phyloP scores from a whole-genome alignment of 2,797 vertebrate species.

The Sylvilagus floridanus region DNA sequence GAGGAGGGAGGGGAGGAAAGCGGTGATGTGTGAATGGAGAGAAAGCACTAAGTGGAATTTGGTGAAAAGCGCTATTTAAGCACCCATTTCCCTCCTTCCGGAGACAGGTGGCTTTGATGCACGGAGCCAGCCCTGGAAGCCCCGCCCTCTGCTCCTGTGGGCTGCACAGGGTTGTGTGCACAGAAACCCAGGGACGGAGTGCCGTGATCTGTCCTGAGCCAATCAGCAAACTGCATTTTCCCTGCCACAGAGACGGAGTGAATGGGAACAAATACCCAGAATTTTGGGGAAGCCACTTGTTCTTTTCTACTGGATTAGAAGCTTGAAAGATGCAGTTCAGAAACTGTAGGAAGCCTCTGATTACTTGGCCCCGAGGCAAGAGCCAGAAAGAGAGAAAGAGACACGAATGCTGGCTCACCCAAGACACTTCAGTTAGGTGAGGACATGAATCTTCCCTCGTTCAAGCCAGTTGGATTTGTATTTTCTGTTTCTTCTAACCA shows the following conservation, averaged over 20 bases:
- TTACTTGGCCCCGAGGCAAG: background rate
- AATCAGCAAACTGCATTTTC: background rate
- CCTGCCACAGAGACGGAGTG: background rate
- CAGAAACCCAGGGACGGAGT: too few relatives aligned
- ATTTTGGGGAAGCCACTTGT: background rate
- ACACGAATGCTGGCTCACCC: background rate
- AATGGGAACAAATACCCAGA: background rate
- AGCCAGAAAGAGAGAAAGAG: background rate
- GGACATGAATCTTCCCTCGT: background rate
- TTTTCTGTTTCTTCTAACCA: background rate
- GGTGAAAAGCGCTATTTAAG: background rate
- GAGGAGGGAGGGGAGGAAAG: too few relatives aligned
- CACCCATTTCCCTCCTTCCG: background rate
- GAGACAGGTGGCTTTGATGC: background rate
- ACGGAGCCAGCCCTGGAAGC: background rate
- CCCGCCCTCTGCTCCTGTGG: background rate
- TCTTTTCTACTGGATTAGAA: background rate
- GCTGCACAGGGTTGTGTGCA: background rate
- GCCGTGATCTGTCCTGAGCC: background rate
- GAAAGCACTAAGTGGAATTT: background rate
- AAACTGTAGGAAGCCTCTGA: background rate
- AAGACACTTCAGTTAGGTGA: background rate
- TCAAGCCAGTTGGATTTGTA: constrained; percentile 7
- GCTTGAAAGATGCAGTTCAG: background rate
- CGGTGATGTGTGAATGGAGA: background rate